These are phyloP conservation scores for Achatina immaculata DNA, from an alignment of 1,140 invertebrate species.

Conservation along the genomic window DNA sequence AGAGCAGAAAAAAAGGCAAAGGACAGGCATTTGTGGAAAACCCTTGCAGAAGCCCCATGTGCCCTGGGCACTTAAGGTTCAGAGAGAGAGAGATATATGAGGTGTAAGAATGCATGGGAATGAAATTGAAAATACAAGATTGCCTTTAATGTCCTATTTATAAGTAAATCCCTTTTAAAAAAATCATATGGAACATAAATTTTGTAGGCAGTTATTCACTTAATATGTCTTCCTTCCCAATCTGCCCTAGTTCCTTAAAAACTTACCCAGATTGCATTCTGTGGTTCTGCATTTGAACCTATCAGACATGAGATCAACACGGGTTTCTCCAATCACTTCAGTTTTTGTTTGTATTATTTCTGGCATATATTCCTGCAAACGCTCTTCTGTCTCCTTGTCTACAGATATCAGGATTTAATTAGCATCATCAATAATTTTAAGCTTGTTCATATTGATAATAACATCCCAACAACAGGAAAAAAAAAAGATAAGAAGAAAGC, in stretches of 20 bases:
- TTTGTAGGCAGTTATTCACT: no score
- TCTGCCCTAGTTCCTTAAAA: not conserved
- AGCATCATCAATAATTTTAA: not conserved
- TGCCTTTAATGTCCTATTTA: no score
- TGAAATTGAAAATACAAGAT: no score
- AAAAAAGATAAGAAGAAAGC: not conserved
- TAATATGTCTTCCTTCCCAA: not conserved
- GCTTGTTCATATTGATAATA: not conserved
- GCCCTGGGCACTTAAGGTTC: no score
- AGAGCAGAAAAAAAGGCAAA: no score
- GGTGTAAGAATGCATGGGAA: no score
- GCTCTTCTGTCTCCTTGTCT: constrained; percentile 78
- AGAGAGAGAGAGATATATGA: no score
- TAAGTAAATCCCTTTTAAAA: no score
- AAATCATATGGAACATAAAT: no score
- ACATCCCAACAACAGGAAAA: not conserved
- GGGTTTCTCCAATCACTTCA: constrained; percentile 67
- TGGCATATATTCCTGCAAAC: constrained; percentile 76
- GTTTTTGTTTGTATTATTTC: constrained; percentile 75
- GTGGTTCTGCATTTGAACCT: constrained; percentile 75
- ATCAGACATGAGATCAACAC: constrained; percentile 70
- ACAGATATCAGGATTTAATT: constrained; percentile 21
- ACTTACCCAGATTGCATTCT: constrained; percentile 86
- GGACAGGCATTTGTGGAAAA: no score
- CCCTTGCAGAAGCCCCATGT: no score